phyloP scores from a whole-genome alignment of 2,888 invertebrate species.

The Petrophora chlorosata region DNA sequence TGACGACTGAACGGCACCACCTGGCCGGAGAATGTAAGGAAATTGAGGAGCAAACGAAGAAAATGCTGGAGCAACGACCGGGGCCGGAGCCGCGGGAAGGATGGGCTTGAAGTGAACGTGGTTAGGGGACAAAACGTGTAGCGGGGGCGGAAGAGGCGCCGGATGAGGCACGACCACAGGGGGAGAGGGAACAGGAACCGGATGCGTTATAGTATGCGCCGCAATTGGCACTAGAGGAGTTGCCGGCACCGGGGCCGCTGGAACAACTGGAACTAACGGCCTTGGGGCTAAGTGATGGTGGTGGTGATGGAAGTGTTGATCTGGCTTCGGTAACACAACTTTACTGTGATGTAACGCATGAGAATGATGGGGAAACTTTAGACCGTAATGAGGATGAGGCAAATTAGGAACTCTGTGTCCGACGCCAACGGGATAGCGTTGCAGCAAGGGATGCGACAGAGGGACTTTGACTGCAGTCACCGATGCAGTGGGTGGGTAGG shows the following conservation, averaged over 20 bases:
- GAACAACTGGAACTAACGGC: constrained; percentile 61
- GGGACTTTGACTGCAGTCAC: constrained; percentile 76
- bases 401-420: constrained; percentile 63
- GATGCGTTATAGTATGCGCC: constrained; percentile 56
- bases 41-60: constrained; percentile 51
- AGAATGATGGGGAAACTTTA: constrained; percentile 67
- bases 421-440: constrained; percentile 61
- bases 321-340: constrained; percentile 57
- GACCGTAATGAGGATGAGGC: constrained; percentile 67
- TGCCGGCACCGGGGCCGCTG: too few species aligned
- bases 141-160: constrained; percentile 50
- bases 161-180: constrained; percentile 50
- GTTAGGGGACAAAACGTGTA: constrained; percentile 49
- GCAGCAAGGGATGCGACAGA: constrained; percentile 56
- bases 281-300: constrained; percentile 70
- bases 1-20: constrained; percentile 73
- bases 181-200: constrained; percentile 57
- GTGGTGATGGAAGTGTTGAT: constrained; percentile 73
- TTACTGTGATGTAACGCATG: constrained; percentile 57
- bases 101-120: constrained; percentile 57
- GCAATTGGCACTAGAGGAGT: constrained; percentile 45
- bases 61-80: constrained; percentile 46
- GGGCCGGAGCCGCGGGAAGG: constrained; percentile 50
- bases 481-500: constrained; percentile 74
- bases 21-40: constrained; percentile 71